Conservation (phyloP, 2,797 vertebrate species). For the Gymnocypris eckloni region DNA sequence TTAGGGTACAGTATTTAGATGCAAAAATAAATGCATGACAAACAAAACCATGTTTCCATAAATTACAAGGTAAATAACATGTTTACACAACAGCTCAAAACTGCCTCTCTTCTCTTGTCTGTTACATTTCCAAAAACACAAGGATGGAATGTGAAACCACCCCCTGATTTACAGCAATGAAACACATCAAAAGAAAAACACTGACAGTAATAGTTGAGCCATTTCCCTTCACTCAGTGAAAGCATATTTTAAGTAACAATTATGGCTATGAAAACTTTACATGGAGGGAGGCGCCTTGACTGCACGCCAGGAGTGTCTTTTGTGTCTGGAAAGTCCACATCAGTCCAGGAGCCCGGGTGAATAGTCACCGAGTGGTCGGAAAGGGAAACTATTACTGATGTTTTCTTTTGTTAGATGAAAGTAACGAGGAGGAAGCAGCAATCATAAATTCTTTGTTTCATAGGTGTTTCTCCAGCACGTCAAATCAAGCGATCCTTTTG, state of each 20-base stretch:
- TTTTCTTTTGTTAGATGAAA: conserved; percentile 87
- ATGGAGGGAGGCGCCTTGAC: conserved; percentile 81
- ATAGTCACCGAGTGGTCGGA: conserved; percentile 80
- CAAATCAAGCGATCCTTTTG: conserved; percentile 52
- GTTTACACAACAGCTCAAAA: conserved; percentile 30
- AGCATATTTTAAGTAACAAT: conserved; percentile 80
- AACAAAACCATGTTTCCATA: conserved; percentile 9
- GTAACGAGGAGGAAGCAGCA: conserved; percentile 77
- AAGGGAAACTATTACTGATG: conserved; percentile 87
- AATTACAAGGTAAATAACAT: conserved; percentile 31
- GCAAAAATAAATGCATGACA: not conserved
- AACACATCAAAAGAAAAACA: conserved; percentile 70
- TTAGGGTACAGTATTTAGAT: not conserved
- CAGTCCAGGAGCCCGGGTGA: conserved; percentile 75
- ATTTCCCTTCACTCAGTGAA: conserved; percentile 72
- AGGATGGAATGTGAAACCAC: conserved; percentile 52
- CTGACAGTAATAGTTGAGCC: conserved; percentile 74
- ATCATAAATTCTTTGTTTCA: conserved; percentile 81
- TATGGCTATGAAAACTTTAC: conserved; percentile 78
- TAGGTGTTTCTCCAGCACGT: conserved; percentile 64
- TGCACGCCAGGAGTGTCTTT: conserved; percentile 81
- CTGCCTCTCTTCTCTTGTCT: conserved; percentile 25
- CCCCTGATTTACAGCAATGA: conserved; percentile 54
- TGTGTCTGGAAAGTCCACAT: conserved; percentile 85
- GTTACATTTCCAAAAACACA: conserved; percentile 56